Conservation (phyloP, 2,888 invertebrate genomes). For the Venusia cambrica region DNA sequence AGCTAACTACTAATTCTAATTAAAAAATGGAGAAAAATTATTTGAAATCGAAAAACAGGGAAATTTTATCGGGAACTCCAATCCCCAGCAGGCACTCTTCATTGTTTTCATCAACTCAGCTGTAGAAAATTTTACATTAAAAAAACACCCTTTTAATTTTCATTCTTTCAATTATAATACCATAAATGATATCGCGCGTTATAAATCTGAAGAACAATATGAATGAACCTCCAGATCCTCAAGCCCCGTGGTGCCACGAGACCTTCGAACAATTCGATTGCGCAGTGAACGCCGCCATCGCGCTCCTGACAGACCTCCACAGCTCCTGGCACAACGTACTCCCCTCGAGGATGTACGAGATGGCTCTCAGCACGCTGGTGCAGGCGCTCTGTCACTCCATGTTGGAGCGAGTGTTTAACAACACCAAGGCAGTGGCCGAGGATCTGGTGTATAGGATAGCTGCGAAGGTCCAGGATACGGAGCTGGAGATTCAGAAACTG, state of each 20-base stretch:
- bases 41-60: too few relatives aligned
- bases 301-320: conserved; percentile 53
- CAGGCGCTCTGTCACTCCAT: conserved; percentile 52
- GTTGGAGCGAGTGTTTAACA: conserved; percentile 50
- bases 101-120: too few relatives aligned
- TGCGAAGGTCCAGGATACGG: conserved; percentile 48
- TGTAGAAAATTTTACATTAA: too few relatives aligned
- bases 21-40: too few relatives aligned
- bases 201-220: too few relatives aligned
- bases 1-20: too few relatives aligned
- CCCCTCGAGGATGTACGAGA: conserved; percentile 61
- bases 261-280: conserved; percentile 59
- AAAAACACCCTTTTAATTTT: too few relatives aligned
- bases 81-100: too few relatives aligned
- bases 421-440: conserved; percentile 53
- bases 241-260: conserved; percentile 50
- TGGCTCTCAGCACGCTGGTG: conserved; percentile 55
- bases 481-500: conserved; percentile 43
- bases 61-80: too few relatives aligned
- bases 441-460: conserved; percentile 60
- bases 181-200: too few relatives aligned
- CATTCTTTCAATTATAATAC: too few relatives aligned
- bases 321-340: conserved; percentile 54
- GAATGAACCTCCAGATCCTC: conserved; percentile 43
- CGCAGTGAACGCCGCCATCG: conserved; percentile 54